These are phyloP conservation scores for Simalia tracyae DNA, from an alignment of 2,797 vertebrate species.

Conservation along the genomic window DNA sequence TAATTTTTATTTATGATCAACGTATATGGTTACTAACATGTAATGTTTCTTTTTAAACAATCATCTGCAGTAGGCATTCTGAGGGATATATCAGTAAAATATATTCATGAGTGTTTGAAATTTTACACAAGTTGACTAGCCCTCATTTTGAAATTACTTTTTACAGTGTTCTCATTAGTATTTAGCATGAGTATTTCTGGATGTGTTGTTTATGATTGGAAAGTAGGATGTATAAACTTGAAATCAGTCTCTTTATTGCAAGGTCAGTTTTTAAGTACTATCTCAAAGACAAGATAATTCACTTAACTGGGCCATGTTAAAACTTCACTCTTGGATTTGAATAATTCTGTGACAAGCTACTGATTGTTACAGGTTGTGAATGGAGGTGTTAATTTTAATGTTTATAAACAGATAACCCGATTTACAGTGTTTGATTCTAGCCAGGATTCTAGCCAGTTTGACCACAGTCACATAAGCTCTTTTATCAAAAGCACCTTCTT, in stretches of 20 bases:
- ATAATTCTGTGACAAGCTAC: conserved; percentile 49
- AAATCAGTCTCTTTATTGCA: conserved; percentile 39
- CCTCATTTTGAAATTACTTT: conserved; percentile 46
- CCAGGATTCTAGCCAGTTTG: conserved; percentile 60
- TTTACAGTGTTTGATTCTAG: conserved; percentile 63
- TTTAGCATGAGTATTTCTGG: conserved; percentile 30
- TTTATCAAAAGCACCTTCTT: conserved; percentile 42
- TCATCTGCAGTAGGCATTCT: conserved; percentile 55
- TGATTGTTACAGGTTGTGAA: conserved; percentile 59
- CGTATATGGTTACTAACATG: conserved; percentile 51
- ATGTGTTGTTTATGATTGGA: conserved; percentile 45
- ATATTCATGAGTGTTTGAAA: conserved; percentile 45
- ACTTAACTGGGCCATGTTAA: conserved; percentile 42
- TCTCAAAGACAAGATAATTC: conserved; percentile 65
- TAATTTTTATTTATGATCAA: conserved; percentile 55
- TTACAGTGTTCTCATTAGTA: conserved; percentile 48
- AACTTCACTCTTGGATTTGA: conserved; percentile 50
- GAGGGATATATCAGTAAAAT: conserved; percentile 29
- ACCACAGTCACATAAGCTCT: conserved; percentile 58
- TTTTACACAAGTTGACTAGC: conserved; percentile 15
- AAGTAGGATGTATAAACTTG: conserved; percentile 33
- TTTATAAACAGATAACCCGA: conserved; percentile 62
- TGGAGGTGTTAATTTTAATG: conserved; percentile 61
- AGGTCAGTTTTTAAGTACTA: conserved; percentile 33
- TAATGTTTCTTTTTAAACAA: conserved; percentile 52